phyloP scores from a whole-genome alignment of 2,113 vertebrate genomes.

The Scomber scombrus region DNA sequence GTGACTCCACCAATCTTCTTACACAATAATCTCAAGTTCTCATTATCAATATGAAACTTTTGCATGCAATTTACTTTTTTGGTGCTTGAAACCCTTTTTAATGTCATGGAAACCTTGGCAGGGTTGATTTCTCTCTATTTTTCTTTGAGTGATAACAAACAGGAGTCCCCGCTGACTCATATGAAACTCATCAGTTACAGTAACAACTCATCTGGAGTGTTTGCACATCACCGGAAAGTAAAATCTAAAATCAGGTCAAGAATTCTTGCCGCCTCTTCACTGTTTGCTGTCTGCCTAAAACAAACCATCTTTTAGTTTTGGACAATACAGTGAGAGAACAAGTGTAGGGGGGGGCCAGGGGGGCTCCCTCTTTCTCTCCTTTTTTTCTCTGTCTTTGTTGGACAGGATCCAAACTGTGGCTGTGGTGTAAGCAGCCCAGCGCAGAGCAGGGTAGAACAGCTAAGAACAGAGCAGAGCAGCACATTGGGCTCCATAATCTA shows the following conservation, averaged over 20 bases:
- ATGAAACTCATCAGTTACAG: conserved; percentile 39
- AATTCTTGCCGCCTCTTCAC: conserved; percentile 42
- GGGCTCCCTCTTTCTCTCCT: conserved; percentile 14
- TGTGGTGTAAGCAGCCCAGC: conserved; percentile 78
- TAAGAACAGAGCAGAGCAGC: conserved; percentile 56
- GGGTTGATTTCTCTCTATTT: background rate
- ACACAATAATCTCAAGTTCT: conserved; percentile 29
- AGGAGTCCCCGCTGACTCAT: conserved; percentile 48
- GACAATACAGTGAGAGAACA: conserved; percentile 42
- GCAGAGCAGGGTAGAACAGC: conserved; percentile 13
- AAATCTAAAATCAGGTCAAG: conserved; percentile 60
- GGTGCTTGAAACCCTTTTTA: background rate
- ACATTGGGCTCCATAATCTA: conserved; percentile 92
- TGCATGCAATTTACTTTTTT: conserved; percentile 38
- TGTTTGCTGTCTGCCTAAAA: conserved; percentile 44
- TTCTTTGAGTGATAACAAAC: conserved; percentile 34
- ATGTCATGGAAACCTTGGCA: conserved; percentile 29
- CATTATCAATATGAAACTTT: conserved; percentile 31
- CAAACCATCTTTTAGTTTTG: conserved; percentile 54
- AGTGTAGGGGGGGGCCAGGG: conserved; percentile 23
- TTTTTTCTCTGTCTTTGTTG: conserved; percentile 58
- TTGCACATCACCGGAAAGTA: conserved; percentile 41
- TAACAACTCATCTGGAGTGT: conserved; percentile 31
- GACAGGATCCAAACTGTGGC: conserved; percentile 61
- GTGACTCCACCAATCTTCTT: conserved; percentile 39